Conservation (phyloP, 2,113 vertebrate genomes). For the Cairina moschata region DNA sequence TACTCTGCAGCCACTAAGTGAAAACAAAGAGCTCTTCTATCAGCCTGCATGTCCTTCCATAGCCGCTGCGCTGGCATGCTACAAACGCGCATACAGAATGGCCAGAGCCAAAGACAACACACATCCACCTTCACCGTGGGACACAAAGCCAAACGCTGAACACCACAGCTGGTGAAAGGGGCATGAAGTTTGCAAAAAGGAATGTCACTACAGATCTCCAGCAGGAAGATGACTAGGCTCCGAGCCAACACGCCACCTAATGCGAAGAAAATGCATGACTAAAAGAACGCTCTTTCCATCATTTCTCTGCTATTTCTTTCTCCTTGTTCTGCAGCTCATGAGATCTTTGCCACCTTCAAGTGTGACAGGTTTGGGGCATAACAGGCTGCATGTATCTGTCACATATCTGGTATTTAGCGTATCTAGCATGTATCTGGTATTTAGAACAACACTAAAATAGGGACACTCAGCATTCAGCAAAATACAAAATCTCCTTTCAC, state of each 20-base stretch:
- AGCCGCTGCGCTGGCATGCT: background rate
- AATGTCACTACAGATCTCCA: conserved; percentile 5
- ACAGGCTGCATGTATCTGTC: background rate
- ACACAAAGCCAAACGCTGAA: background rate
- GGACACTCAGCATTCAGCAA: background rate
- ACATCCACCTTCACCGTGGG: background rate
- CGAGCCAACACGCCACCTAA: background rate
- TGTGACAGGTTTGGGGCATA: background rate
- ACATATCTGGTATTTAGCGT: background rate
- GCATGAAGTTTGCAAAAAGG: background rate
- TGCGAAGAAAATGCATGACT: background rate
- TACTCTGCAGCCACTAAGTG: background rate
- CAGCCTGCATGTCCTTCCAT: background rate
- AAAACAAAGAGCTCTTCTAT: conserved; percentile 42
- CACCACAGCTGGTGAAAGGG: background rate
- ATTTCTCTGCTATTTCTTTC: background rate
- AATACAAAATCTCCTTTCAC: background rate
- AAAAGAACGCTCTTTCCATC: background rate
- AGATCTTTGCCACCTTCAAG: background rate
- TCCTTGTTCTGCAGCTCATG: background rate
- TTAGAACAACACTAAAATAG: background rate
- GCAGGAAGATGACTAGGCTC: background rate
- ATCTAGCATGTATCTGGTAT: background rate
- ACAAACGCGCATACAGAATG: background rate
- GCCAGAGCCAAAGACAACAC: background rate